phyloP scores from a whole-genome alignment of 2,113 vertebrate species.

The Cyprinodon tularosa region DNA sequence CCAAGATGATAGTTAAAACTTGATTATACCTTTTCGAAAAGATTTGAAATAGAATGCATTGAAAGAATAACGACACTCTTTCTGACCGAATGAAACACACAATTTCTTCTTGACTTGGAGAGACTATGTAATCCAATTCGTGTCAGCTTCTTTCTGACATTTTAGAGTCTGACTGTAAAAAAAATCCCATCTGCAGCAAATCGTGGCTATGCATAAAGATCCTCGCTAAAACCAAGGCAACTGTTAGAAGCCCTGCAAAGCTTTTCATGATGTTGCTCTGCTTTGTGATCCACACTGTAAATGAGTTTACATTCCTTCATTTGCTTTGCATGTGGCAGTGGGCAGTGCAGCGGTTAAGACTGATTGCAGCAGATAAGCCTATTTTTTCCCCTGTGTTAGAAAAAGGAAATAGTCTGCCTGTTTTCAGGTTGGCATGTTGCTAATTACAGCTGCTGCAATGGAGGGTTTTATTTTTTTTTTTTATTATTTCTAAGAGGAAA shows the following conservation, averaged over 20 bases:
- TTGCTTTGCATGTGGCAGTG: conserved; percentile 1
- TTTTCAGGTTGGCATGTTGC: not conserved
- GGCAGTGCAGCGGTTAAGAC: not conserved
- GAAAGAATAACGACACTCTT: not conserved
- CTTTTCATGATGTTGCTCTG: not conserved
- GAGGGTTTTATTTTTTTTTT: not conserved
- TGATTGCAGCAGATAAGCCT: not conserved
- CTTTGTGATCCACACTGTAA: not conserved
- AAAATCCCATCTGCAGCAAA: not conserved
- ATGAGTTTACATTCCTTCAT: conserved; percentile 20
- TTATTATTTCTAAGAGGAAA: too few relatives aligned
- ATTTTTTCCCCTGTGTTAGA: not conserved
- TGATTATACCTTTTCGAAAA: conserved; percentile 22
- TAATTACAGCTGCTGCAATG: not conserved
- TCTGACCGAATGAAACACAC: not conserved
- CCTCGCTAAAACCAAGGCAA: not conserved
- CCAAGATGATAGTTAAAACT: conserved; percentile 31
- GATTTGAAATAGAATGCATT: conserved; percentile 7
- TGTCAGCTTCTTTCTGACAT: not conserved
- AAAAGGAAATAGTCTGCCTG: not conserved
- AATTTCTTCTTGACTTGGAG: conserved; percentile 6
- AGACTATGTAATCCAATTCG: not conserved
- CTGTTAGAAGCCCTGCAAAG: not conserved
- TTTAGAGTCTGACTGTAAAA: not conserved
- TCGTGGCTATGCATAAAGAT: not conserved